These are phyloP conservation scores for Stramonita haemastoma DNA, from an alignment of 2,888 invertebrate species.

Conservation along the genomic window DNA sequence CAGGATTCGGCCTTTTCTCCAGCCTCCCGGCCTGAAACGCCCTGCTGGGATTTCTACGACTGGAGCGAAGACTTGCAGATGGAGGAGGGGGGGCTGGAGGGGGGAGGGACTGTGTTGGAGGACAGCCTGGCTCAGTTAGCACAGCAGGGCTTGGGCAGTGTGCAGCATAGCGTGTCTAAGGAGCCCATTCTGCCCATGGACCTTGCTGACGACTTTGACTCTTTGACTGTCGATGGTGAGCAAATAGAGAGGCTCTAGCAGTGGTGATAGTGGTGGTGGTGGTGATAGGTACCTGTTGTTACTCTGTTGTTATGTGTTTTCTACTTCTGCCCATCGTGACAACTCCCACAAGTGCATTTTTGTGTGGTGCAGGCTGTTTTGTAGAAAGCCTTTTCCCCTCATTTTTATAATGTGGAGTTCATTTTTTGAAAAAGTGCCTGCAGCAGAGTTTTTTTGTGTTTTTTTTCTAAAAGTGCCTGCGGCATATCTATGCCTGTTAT, in stretches of 20 bases:
- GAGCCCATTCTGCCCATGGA: constrained; percentile 48
- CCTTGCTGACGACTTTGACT: constrained; percentile 49
- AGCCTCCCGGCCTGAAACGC: constrained; percentile 64
- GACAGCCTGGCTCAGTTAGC: constrained; percentile 39
- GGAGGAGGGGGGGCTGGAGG: constrained; percentile 34
- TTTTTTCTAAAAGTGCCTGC: too few relatives aligned
- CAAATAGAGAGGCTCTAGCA: background rate
- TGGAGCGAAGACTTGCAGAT: constrained; percentile 47
- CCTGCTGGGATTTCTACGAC: constrained; percentile 70
- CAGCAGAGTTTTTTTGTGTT: too few relatives aligned
- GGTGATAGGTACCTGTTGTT: background rate
- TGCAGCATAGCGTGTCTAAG: background rate
- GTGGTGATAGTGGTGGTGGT: background rate
- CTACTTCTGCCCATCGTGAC: too few relatives aligned
- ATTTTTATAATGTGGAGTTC: background rate
- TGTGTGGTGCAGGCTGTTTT: background rate
- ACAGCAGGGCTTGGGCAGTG: background rate
- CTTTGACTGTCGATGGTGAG: background rate
- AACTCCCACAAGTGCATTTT: too few relatives aligned
- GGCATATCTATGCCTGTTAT: too few relatives aligned
- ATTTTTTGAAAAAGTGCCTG: too few relatives aligned
- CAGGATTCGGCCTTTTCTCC: constrained; percentile 39
- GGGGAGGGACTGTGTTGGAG: constrained; percentile 32
- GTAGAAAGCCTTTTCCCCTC: background rate
- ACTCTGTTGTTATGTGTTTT: background rate